Evolutionary conservation across 2,888 invertebrate species (phyloP).

Genomic region (Tenthredo distinguenda): DNA sequence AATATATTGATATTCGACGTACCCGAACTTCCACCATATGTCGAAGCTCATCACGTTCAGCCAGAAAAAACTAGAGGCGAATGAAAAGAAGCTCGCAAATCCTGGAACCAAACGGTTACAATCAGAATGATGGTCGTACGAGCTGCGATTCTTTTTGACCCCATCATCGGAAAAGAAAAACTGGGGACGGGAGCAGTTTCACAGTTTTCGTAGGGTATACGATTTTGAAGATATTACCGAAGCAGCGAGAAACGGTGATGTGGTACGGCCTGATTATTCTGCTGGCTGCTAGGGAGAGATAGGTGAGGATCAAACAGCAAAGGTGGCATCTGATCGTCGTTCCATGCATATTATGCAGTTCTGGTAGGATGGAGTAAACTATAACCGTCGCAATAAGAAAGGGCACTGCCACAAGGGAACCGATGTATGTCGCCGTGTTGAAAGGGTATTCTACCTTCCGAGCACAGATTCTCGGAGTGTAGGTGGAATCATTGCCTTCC

Average conservation of each 20-base stretch:
- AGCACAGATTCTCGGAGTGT: conserved; percentile 13
- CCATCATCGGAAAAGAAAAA: neutral
- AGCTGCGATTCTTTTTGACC: neutral
- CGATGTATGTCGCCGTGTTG: neutral
- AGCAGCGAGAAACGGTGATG: neutral
- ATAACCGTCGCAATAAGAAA: conserved; percentile 85
- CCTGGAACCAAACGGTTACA: neutral
- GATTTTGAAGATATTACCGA: neutral
- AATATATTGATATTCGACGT: neutral
- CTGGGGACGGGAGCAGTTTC: neutral
- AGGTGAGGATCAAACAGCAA: conserved; percentile 79
- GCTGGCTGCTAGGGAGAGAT: neutral
- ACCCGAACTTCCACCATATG: neutral
- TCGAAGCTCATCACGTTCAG: conserved; percentile 3
- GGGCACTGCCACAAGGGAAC: conserved; percentile 81
- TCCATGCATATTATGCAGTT: conserved; percentile 85
- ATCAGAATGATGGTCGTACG: neutral
- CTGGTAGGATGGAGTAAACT: conserved; percentile 84
- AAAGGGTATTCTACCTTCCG: neutral
- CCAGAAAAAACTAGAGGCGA: neutral
- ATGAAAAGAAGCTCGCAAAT: neutral
- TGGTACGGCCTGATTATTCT: neutral
- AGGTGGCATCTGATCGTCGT: conserved; percentile 86
- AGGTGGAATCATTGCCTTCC: neutral
- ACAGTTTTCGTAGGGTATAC: neutral